Evolutionary conservation across 2,113 vertebrate species (phyloP), one percentile per base, ranked within the genome.

Genomic region (Malurus cyaneus): DNA sequence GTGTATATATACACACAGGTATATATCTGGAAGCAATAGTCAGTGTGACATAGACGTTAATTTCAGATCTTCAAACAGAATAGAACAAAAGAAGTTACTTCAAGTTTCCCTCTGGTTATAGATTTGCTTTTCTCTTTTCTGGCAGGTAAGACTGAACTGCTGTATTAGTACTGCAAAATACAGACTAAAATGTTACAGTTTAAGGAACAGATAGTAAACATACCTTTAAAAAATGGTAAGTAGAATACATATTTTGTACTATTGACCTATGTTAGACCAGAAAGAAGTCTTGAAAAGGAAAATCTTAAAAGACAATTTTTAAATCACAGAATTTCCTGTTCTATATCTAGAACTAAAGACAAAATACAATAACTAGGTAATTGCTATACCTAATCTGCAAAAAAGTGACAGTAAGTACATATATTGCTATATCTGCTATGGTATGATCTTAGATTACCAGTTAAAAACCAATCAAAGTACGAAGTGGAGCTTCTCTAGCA

Each of bases 1-100:
- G 11, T 36, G 23, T 5, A 3, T 31, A 5, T 6, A 29, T 23
- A 59, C 3, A 36, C 17, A 72, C 9, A 67, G 2, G n/a, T 1
- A 23, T 1, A 24, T 67, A 64, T 56, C 28, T 71, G 11, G 31
- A 92, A 88, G 42, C 7, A 11, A 12, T 47, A 66, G 42, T 84
- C 41, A 20, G 3, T 11, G 31, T 14, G 42, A 57, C 47, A 50
- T 12, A 28, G 18, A 85, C 71, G 18, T 46, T 70, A 56, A 57
- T 47, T 67, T 42, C 1, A 7, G 14, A 49, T 44, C 28, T 88
- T 60, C 2, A 7, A 67, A 60, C 11, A 69, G 32, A 76, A 53
- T 4, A 78, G 10, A 66, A 80, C 8, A 49, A 71, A 86, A 69
- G 14, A 50, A 18, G 8, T 73, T 8, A 76, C 23, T 67, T 66